Percentiles rank a stretch among this genome's conserved stretches.
phyloP scores from a whole-genome alignment of 2,113 vertebrate genomes.

The Lasiurus borealis region DNA sequence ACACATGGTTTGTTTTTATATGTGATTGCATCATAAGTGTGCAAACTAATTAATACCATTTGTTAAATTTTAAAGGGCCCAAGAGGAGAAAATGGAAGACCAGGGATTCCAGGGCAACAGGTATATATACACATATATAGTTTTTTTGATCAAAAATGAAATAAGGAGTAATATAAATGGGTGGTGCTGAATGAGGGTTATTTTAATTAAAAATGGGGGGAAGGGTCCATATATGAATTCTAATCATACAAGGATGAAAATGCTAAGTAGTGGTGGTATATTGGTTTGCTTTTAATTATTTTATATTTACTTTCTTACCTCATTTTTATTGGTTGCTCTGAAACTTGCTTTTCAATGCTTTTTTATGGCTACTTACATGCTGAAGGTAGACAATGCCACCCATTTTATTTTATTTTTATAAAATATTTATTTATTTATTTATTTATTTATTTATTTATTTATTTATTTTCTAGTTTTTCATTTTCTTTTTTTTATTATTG shows the following conservation, averaged over 20 bases:
- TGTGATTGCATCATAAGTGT: background rate
- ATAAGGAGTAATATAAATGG: background rate
- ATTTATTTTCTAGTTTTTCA: too few species aligned
- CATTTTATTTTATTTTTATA: background rate
- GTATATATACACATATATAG: constrained; percentile 87
- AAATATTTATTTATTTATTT: too few species aligned
- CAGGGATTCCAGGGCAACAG: constrained; percentile 90
- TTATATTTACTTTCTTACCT: background rate
- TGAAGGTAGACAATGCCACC: background rate
- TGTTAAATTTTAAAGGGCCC: constrained; percentile 85
- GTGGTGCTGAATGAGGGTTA: background rate
- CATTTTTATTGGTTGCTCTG: background rate
- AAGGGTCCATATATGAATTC: fast-evolving
- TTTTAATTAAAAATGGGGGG: background rate
- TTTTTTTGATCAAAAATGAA: constrained; percentile 5
- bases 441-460: too few species aligned
- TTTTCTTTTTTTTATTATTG: too few species aligned
- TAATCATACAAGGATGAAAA: background rate
- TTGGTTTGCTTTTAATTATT: background rate
- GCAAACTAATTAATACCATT: constrained; percentile 14
- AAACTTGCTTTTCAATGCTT: background rate
- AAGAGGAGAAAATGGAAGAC: constrained; percentile 92
- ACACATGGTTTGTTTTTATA: background rate
- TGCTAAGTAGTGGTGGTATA: background rate
- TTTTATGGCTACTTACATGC: background rate